These are phyloP conservation scores for Gila robusta DNA, from an alignment of 2,797 vertebrate species.

Conservation along the genomic window DNA sequence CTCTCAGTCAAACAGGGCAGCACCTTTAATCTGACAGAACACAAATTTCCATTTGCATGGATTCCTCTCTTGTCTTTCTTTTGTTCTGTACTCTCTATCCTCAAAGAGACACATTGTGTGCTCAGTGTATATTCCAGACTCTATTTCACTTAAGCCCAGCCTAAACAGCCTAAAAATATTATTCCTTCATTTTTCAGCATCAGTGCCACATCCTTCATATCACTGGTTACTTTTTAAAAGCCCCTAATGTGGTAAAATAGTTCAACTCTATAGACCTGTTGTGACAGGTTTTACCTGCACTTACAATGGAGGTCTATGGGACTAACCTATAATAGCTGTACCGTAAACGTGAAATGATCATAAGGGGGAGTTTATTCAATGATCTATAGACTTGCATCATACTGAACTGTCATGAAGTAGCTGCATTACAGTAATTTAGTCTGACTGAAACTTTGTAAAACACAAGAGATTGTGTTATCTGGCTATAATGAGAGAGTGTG, in stretches of 20 bases:
- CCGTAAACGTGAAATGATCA: neutral
- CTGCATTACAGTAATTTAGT: conserved; percentile 65
- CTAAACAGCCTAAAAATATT: neutral
- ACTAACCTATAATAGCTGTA: neutral
- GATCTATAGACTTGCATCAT: conserved; percentile 53
- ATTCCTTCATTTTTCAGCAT: neutral
- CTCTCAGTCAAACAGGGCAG: neutral
- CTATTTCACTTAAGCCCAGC: neutral
- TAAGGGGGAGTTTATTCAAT: neutral
- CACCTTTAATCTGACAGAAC: conserved; percentile 12
- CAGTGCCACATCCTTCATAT: neutral
- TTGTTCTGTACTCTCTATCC: conserved; percentile 35
- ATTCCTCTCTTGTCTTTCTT: conserved; percentile 25
- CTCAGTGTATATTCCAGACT: neutral
- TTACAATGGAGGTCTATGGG: neutral
- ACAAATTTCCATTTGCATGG: conserved; percentile 43
- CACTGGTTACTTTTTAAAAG: neutral
- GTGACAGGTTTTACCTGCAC: neutral
- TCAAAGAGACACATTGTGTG: conserved; percentile 7
- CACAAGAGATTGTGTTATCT: conserved; percentile 16
- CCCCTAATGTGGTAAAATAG: neutral
- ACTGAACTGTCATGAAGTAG: conserved; percentile 65
- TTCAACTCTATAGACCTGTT: neutral
- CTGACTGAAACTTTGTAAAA: conserved; percentile 46
- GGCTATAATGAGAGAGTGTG: conserved; percentile 66